Conservation (phyloP, 2,113 vertebrate genomes). For the Planiliza haematocheilus region DNA sequence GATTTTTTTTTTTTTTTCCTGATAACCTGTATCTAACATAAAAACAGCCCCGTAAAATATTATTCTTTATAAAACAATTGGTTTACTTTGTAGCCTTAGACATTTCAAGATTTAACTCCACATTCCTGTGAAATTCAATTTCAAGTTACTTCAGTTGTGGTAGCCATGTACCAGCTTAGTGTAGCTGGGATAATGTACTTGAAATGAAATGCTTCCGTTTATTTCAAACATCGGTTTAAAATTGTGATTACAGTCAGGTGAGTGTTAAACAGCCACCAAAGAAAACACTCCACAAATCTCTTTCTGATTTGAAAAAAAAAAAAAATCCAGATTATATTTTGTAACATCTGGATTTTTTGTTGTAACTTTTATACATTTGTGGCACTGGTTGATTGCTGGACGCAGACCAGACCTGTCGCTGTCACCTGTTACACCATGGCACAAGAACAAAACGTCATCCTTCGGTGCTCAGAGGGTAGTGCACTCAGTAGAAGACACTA, state of each 20-base stretch:
- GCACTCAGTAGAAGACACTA: conserved; percentile 76
- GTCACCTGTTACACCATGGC: conserved; percentile 42
- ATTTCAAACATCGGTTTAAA: conserved; percentile 18
- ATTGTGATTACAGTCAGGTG: conserved; percentile 30
- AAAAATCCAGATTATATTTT: conserved; percentile 31
- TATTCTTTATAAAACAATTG: conserved; percentile 15
- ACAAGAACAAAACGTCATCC: conserved; percentile 59
- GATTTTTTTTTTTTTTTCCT: conserved; percentile 24
- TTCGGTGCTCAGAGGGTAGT: conserved; percentile 55
- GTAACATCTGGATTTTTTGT: conserved; percentile 33
- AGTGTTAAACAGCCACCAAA: conserved; percentile 61
- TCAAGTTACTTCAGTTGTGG: conserved; percentile 22
- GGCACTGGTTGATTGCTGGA: conserved; percentile 43
- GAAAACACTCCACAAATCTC: conserved; percentile 62
- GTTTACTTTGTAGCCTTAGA: conserved; percentile 28
- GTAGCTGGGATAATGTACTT: conserved; percentile 29
- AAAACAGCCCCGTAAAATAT: conserved; percentile 21
- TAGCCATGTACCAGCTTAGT: conserved; percentile 31
- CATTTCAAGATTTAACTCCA: conserved; percentile 60
- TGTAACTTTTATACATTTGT: conserved; percentile 14
- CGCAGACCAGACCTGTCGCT: conserved; percentile 33
- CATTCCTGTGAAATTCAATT: conserved; percentile 60
- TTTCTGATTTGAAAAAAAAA: not conserved
- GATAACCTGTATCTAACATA: conserved; percentile 30
- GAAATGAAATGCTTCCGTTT: not conserved